Evolutionary conservation across 2,888 invertebrate species (phyloP).

Genomic region (Eutolmus rufibarbis): DNA sequence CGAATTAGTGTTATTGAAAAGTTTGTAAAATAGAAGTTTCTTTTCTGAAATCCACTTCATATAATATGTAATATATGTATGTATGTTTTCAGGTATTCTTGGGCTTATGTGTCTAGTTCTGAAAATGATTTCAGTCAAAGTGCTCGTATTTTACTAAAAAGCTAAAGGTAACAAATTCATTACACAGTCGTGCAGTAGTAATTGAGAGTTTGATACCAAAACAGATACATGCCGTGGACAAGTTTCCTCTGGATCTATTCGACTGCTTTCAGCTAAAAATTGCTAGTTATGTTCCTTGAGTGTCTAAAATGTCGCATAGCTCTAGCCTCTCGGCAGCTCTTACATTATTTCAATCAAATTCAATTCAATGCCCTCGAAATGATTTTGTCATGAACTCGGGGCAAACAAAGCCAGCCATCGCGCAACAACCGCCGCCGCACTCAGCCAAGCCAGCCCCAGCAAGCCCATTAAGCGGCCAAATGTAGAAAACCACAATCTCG

Average conservation of each 20-base stretch:
- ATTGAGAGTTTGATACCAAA: neutral
- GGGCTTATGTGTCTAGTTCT: neutral
- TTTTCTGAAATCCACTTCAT: neutral
- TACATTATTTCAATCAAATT: neutral
- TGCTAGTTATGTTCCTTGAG: neutral
- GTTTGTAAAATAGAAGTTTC: neutral
- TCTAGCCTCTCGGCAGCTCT: neutral
- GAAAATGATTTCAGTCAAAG: neutral
- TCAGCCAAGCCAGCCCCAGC: neutral
- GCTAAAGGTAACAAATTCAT: neutral
- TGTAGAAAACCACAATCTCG: neutral
- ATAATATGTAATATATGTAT: too few relatives aligned
- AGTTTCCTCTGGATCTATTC: neutral
- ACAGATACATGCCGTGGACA: neutral
- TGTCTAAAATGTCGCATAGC: neutral
- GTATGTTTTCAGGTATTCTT: neutral
- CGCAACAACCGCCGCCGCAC: neutral
- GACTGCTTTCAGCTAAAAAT: neutral
- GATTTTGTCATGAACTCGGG: neutral
- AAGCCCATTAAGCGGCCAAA: neutral
- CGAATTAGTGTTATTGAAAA: too few relatives aligned
- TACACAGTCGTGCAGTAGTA: neutral
- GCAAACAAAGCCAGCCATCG: neutral
- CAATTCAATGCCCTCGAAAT: neutral
- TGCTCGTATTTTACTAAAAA: neutral